Base-by-base conservation (phyloP, 2,797 vertebrate species). In the Tapirus indicus region DNA sequence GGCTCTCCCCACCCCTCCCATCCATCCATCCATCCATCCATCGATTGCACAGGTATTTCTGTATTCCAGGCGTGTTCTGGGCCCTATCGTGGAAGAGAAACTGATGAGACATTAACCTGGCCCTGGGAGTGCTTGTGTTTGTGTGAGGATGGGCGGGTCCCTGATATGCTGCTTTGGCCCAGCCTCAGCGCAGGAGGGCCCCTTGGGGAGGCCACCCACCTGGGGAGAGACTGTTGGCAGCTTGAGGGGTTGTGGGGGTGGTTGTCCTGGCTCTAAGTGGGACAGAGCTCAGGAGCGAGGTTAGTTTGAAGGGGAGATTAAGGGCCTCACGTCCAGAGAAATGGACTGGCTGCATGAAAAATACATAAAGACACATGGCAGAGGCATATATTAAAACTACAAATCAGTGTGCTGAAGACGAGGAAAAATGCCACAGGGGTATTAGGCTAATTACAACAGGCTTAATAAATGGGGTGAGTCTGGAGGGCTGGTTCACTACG, bases 1-100 rank as follows among this genome's bases (percentile, higher is more conserved):
- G 62, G 25, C 4, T 25, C 21, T 56, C 49, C 6, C 7, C 7
- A 6, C 23, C 3, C 11, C 2, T 23, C 5, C 2, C 32, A 18
- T 1, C 32, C 23, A 7, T 25, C 41, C n/a, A 14, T 52, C 62
- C 29, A 17, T 13, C 21, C 58, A 7, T 27, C 25, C 58, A 16
- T 35, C 18, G 21, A 10, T 47, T 35, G n/a, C 17, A 49, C 60
- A 78, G 41, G 20, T 71, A 44, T 64, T 82, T 52, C 62, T 38
- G 18, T 25, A 17, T 52, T 68, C 35, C 1, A 71, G 66, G 12
- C 10, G 0, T 49, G 16, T 49, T 78, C 77, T 85, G 88, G 49
- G 58, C 32, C 25, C 49, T 41, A 0, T 0, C 0, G 17, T 72
- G 17, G 56, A 13, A 56, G 94, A 90, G 77, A 23, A 49, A 25